Base-by-base conservation (phyloP, 1,140 invertebrate genomes). In the Pentalonia nigronervosa region DNA sequence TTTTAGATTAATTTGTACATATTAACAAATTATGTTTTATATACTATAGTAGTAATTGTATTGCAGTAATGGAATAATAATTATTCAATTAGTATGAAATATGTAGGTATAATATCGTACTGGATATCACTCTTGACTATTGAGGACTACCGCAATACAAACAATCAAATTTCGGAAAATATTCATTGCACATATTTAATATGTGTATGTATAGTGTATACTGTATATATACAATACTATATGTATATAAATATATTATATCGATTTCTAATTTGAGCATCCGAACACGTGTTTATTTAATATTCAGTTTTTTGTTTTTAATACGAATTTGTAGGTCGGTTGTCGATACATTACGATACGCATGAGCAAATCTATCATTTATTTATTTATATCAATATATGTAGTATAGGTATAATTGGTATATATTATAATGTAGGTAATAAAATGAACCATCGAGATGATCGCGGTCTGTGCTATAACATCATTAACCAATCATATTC, bases 401-500 rank as follows among this genome's bases (percentile, higher is more conserved):
- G 41, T 41, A 87, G 2, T n/a, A 8, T 88, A 88, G 50, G 50
- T 53, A 53, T 21, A 23, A 53, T 20, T 53, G 50, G 9, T 67
- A n/a, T 30, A n/a, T 67, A 67, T n/a, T n/a, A 76, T 17, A n/a
- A n/a, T 86, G 14, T 86, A 47, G 30, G 30, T 86, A 47, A 47
- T n/a, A 45, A 67, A 67, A 45, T 90, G 89, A 47, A 90, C 53
- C 14, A 17, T 41, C 87, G n/a, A 36, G 87, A 36, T 25, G n/a
- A 89, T 89, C 34, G 34, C 21, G 7, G 11, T 3, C 4, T 25
- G 53, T n/a, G 50, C n/a, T 67, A 36, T 56, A 89, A 88, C 7
- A 47, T 48, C 84, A 87, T 87, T 87, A 87, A 90, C 50, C 30
- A n/a, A 89, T 56, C 50, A 53, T 41, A 90, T 90, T 67, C 25